These are phyloP conservation scores for Pollenia angustigena DNA, from an alignment of 2,888 invertebrate species.

Conservation along the genomic window DNA sequence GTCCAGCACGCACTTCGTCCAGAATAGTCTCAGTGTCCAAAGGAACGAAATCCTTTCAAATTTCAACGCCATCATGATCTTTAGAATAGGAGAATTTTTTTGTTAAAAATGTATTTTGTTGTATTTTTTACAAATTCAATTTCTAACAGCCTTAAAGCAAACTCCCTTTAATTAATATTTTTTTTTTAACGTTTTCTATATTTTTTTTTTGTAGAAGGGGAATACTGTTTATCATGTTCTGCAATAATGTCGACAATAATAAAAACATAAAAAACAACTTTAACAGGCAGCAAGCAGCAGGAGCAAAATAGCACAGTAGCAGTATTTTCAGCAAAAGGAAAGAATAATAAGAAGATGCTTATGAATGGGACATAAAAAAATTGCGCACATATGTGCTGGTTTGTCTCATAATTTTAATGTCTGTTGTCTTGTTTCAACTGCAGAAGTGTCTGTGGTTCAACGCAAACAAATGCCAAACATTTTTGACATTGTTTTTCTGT, in stretches of 20 bases:
- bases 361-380: conserved; percentile 45
- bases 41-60: too few relatives aligned
- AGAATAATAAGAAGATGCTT: conserved; percentile 16
- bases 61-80: too few relatives aligned
- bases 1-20: too few relatives aligned
- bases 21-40: too few relatives aligned
- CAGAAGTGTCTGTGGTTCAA: conserved; percentile 62
- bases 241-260: conserved; percentile 56
- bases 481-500: conserved; percentile 1
- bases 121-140: neutral
- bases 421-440: conserved; percentile 49
- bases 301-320: conserved; percentile 10
- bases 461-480: conserved; percentile 37
- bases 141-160: too few relatives aligned
- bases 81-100: too few relatives aligned
- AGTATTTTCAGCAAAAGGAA: neutral
- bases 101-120: too few relatives aligned
- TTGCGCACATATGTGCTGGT: conserved; percentile 57
- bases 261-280: conserved; percentile 47
- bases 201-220: neutral
- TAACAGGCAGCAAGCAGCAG: conserved; percentile 32
- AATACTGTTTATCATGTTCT: conserved; percentile 45
- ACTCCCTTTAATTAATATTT: neutral
- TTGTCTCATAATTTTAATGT: conserved; percentile 61
- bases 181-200: neutral